These are phyloP conservation scores for Hetaerina americana DNA, from an alignment of 1,140 invertebrate genomes.

Conservation along the genomic window DNA sequence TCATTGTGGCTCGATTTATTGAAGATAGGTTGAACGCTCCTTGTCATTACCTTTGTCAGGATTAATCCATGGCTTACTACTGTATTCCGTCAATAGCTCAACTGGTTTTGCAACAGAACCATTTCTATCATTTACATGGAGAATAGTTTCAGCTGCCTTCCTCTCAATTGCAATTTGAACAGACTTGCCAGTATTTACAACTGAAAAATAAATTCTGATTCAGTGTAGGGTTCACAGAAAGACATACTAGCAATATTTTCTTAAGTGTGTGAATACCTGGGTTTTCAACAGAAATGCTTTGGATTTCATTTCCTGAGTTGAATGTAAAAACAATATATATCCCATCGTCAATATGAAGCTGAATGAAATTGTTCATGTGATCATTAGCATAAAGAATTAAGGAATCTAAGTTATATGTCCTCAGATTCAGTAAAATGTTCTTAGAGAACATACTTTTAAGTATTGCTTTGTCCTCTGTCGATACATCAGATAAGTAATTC, in stretches of 20 bases:
- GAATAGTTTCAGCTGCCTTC: slow-evolving; percentile 51
- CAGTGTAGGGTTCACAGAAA: slow-evolving; percentile 7
- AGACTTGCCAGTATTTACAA: slow-evolving; percentile 62
- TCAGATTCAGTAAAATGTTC: slow-evolving; percentile 70
- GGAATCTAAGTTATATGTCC: slow-evolving; percentile 71
- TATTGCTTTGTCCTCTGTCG: slow-evolving; percentile 44
- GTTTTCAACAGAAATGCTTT: slow-evolving; percentile 60
- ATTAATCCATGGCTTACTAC: slow-evolving; percentile 73
- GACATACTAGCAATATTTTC: too few relatives aligned
- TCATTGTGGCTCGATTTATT: too few relatives aligned
- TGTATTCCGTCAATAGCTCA: slow-evolving; percentile 55
- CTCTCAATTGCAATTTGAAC: slow-evolving; percentile 73
- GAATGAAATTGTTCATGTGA: slow-evolving; percentile 86
- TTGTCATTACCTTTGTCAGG: slow-evolving; percentile 56
- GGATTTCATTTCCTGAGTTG: slow-evolving; percentile 65
- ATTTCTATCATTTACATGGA: slow-evolving; percentile 73
- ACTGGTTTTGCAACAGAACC: slow-evolving; percentile 53
- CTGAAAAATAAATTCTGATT: slow-evolving; percentile 23
- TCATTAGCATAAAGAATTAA: slow-evolving; percentile 84
- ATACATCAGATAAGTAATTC: slow-evolving; percentile 50
- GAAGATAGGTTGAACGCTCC: too few relatives aligned
- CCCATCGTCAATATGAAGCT: slow-evolving; percentile 70
- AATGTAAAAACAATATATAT: slow-evolving; percentile 65
- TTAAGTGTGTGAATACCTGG: slow-evolving; percentile 28
- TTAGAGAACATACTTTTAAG: slow-evolving; percentile 59